Percentiles rank a stretch among this genome's conserved stretches.
phyloP scores from a whole-genome alignment of 2,797 vertebrate species.

The Chloroceryle inda region DNA sequence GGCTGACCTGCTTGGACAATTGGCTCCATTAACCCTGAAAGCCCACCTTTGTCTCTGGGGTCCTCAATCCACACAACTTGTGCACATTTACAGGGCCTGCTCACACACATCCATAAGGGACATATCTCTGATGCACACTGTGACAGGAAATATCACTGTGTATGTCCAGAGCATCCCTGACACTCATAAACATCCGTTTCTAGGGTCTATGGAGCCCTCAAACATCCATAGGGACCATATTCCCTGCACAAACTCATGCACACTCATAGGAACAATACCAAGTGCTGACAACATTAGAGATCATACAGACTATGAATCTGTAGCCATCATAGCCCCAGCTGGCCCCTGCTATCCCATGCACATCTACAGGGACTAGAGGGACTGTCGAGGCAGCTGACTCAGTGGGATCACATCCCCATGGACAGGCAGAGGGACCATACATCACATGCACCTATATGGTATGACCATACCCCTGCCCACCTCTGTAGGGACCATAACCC shows the following conservation, averaged over 20 bases:
- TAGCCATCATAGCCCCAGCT: rapidly evolving
- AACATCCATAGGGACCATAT: neutral
- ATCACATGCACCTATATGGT: neutral
- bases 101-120: rapidly evolving
- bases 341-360: neutral
- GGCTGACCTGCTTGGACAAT: neutral
- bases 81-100: neutral
- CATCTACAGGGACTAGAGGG: no score
- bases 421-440: no score
- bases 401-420: neutral
- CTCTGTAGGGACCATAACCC: no score
- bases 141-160: rapidly evolving
- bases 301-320: neutral
- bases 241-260: neutral
- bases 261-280: rapidly evolving
- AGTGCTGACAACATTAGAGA: rapidly evolving
- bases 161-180: neutral
- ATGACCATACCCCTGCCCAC: no score
- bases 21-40: rapidly evolving
- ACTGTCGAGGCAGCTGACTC: neutral
- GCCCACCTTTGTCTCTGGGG: rapidly evolving
- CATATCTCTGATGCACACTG: rapidly evolving
- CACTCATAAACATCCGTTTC: neutral
- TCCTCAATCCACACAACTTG: neutral
- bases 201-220: neutral